These are phyloP conservation scores for Oxytorus armatus DNA, from an alignment of 2,888 invertebrate species.

Conservation along the genomic window DNA sequence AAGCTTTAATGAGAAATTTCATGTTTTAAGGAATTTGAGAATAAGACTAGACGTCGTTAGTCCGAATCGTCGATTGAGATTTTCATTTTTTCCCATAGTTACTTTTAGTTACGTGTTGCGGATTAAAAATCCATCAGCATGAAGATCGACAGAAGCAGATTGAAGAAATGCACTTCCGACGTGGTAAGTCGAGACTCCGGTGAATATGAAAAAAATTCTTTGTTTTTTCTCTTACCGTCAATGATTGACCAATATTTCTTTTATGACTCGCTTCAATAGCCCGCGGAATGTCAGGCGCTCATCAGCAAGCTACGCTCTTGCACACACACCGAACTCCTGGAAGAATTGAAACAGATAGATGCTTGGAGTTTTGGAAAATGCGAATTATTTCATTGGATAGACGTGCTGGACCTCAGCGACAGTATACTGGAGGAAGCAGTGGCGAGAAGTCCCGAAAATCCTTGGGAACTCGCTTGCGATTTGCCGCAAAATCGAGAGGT, in stretches of 20 bases:
- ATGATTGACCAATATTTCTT: neutral
- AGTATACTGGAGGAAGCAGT: conserved; percentile 91
- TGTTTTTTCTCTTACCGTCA: neutral
- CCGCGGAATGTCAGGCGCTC: conserved; percentile 90
- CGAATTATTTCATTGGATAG: conserved; percentile 94
- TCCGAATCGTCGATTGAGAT: neutral
- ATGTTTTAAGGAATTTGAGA: neutral
- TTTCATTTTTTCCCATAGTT: conserved; percentile 66
- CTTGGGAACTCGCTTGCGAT: conserved; percentile 91
- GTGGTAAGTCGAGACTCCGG: conserved; percentile 86
- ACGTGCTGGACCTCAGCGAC: conserved; percentile 91
- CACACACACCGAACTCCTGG: conserved; percentile 88
- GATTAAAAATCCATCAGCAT: conserved; percentile 84
- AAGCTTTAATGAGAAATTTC: conserved; percentile 3
- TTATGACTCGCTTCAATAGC: conserved; percentile 79
- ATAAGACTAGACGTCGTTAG: neutral
- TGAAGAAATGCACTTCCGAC: conserved; percentile 94
- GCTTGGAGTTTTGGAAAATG: conserved; percentile 95
- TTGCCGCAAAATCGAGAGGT: conserved; percentile 87
- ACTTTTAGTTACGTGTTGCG: conserved; percentile 73
- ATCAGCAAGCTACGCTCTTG: conserved; percentile 90
- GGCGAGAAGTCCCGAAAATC: conserved; percentile 86
- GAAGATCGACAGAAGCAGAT: conserved; percentile 93
- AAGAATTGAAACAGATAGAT: conserved; percentile 90
- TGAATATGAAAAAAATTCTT: neutral